These are phyloP conservation scores for Paraescarpia echinospica DNA, from an alignment of 1,140 invertebrate species.

Conservation along the genomic window DNA sequence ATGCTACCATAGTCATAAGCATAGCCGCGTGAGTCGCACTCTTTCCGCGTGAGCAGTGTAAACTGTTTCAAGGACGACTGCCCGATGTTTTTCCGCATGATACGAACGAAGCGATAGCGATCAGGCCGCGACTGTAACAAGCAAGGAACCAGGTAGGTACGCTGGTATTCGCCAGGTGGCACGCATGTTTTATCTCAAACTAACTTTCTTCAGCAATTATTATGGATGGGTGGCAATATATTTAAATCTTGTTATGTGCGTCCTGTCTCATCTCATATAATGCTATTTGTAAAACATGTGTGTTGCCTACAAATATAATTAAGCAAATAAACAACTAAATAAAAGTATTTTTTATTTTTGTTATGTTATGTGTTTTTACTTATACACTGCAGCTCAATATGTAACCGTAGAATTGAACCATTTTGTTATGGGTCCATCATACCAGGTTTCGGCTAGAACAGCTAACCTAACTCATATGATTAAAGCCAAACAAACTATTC, in stretches of 20 bases:
- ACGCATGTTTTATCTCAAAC: background rate
- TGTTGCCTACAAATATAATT: background rate
- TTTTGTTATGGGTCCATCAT: background rate
- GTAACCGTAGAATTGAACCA: background rate
- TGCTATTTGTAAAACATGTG: background rate
- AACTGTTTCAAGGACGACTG: slow-evolving; percentile 38
- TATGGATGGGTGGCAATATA: background rate
- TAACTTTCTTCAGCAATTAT: background rate
- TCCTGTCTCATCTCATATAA: background rate
- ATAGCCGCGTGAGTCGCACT: slow-evolving; percentile 36
- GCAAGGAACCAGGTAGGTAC: background rate
- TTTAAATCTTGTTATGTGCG: background rate
- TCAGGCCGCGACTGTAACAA: slow-evolving; percentile 40
- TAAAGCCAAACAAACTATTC: background rate
- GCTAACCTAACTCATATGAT: background rate
- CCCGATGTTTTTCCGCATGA: slow-evolving; percentile 39
- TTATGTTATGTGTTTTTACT: background rate
- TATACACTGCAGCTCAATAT: background rate
- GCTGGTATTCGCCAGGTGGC: slow-evolving; percentile 14
- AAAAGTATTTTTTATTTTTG: background rate
- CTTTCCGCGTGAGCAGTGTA: slow-evolving; percentile 28
- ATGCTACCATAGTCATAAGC: slow-evolving; percentile 78
- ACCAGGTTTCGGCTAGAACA: too few species aligned
- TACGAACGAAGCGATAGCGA: slow-evolving; percentile 40
- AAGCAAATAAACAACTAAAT: background rate